Conservation (phyloP, 2,797 vertebrate species). For the Bryconaethiops microstoma region DNA sequence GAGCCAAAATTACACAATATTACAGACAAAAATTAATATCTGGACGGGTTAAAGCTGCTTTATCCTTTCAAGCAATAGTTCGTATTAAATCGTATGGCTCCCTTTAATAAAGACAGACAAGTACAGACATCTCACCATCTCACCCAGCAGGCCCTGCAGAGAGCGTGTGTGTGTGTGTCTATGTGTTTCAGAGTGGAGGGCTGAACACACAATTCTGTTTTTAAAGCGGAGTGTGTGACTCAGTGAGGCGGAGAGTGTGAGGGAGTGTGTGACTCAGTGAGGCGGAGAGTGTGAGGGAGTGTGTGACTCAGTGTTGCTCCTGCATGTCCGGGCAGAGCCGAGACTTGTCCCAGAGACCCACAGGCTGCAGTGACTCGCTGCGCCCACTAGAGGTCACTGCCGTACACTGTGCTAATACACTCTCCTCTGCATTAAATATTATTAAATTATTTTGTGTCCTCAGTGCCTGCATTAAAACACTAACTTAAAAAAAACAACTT, state of each 20-base stretch:
- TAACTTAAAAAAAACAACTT: too few relatives aligned
- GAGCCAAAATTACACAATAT: too few relatives aligned
- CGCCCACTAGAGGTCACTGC: slow-evolving; percentile 1
- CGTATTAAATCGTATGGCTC: too few relatives aligned
- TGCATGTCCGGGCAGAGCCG: slow-evolving; percentile 26
- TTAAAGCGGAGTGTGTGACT: slow-evolving; percentile 24
- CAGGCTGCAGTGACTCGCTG: background rate
- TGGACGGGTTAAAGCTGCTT: too few relatives aligned
- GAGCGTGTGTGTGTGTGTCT: background rate
- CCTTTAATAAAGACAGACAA: background rate
- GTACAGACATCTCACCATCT: slow-evolving; percentile 19
- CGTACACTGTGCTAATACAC: too few relatives aligned
- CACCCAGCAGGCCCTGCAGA: background rate
- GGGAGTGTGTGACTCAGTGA: background rate
- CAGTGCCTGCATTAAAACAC: too few relatives aligned
- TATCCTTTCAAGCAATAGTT: too few relatives aligned
- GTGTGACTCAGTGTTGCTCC: background rate
- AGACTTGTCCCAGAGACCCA: slow-evolving; percentile 10
- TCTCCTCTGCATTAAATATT: too few relatives aligned
- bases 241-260: background rate
- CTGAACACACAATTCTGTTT: background rate
- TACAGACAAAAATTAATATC: too few relatives aligned
- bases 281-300: too few relatives aligned
- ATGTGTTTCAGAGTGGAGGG: background rate
- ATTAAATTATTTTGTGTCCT: too few relatives aligned